Conservation (phyloP, 1,140 invertebrate genomes). For the Drosophila lacertosa region DNA sequence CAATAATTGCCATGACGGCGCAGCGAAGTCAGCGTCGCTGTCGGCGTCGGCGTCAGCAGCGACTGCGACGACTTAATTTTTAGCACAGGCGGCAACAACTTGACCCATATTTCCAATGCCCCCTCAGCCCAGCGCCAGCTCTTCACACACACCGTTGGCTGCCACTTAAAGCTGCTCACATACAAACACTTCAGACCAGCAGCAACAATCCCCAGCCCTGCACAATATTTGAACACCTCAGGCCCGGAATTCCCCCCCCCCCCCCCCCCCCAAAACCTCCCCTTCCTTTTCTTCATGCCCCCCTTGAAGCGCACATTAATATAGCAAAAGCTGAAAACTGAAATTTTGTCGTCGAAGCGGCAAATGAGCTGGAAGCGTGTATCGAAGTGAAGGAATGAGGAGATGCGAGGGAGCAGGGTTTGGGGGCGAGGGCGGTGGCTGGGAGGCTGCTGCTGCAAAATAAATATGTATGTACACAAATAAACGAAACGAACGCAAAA, state of each 20-base stretch:
- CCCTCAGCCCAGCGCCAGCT: not conserved
- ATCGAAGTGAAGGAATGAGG: slow-evolving; percentile 27
- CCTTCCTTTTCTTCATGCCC: too few relatives aligned
- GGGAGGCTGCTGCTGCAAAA: slow-evolving; percentile 44
- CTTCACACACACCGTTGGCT: slow-evolving; percentile 42
- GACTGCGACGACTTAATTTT: slow-evolving; percentile 74
- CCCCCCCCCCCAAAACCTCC: not conserved
- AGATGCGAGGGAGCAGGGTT: not conserved
- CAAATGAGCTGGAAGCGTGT: slow-evolving; percentile 76
- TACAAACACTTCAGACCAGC: slow-evolving; percentile 46
- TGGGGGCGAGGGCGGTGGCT: not conserved
- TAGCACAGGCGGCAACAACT: slow-evolving; percentile 78
- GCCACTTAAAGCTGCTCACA: slow-evolving; percentile 74
- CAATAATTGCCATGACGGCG: slow-evolving; percentile 74
- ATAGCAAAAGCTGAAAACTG: slow-evolving; percentile 69
- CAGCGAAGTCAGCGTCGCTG: slow-evolving; percentile 14
- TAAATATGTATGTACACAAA: slow-evolving; percentile 64
- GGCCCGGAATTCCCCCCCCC: not conserved
- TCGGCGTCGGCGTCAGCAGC: slow-evolving; percentile 7
- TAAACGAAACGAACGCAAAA: slow-evolving; percentile 69
- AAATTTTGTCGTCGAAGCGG: slow-evolving; percentile 81
- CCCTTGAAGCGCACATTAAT: slow-evolving; percentile 57
- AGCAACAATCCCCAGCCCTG: not conserved
- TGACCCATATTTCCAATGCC: slow-evolving; percentile 79
- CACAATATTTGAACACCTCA: slow-evolving; percentile 35